phyloP scores from a whole-genome alignment of 2,113 vertebrate species.

The Nothocercus julius region DNA sequence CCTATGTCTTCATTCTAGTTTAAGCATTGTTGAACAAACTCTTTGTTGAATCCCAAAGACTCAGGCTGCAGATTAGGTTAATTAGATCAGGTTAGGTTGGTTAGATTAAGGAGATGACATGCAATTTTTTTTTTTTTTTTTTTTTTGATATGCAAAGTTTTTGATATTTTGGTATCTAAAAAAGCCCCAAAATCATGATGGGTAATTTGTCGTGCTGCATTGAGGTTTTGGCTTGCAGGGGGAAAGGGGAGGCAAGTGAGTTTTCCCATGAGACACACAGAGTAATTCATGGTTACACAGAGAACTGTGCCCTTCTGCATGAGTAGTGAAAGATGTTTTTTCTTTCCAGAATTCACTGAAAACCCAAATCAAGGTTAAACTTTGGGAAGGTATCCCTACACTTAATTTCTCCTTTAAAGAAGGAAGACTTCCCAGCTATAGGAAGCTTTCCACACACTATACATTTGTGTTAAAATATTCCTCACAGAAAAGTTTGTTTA shows the following conservation, averaged over 20 bases:
- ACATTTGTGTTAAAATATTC: not conserved
- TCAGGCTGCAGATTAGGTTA: not conserved
- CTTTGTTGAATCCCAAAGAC: not conserved
- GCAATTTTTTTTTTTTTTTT: not conserved
- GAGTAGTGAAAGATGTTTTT: not conserved
- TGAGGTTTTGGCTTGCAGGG: not conserved
- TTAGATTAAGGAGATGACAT: not conserved
- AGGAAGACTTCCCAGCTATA: not conserved
- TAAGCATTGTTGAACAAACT: not conserved
- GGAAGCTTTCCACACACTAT: not conserved
- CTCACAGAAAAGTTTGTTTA: not conserved
- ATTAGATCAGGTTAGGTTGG: not conserved
- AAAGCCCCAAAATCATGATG: not conserved
- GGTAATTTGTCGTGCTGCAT: not conserved
- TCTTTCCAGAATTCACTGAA: not conserved
- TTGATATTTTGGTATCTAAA: not conserved
- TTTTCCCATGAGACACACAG: not conserved
- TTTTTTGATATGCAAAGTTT: not conserved
- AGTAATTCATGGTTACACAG: not conserved
- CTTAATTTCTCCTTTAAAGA: not conserved
- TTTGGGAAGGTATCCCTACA: not conserved
- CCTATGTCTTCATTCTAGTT: not conserved
- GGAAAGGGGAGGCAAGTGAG: not conserved
- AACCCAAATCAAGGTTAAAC: not conserved
- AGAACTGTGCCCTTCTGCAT: not conserved